Evolutionary conservation across 1,140 invertebrate species (phyloP).

Genomic region (Helicoverpa zea): DNA sequence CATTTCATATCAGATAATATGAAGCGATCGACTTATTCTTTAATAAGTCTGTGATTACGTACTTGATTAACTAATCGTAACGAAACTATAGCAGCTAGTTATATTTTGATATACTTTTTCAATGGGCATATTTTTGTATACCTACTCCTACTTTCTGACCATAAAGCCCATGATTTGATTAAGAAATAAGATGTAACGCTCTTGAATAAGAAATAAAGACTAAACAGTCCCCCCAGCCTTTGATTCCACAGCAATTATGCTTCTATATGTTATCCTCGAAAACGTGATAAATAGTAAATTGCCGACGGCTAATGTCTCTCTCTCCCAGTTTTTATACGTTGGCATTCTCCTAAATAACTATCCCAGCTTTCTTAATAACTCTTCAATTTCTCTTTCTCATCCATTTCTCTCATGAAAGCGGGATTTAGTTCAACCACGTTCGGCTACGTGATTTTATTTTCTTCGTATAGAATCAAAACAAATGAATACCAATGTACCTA

Average conservation of each 20-base stretch:
- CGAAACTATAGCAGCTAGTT: background rate
- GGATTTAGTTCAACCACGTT: background rate
- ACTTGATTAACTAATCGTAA: conserved; percentile 36
- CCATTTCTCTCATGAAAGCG: background rate
- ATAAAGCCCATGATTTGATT: background rate
- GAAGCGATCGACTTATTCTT: conserved; percentile 34
- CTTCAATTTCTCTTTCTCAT: background rate
- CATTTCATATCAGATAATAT: conserved; percentile 36
- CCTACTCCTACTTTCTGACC: too few species aligned
- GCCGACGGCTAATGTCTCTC: conserved; percentile 5
- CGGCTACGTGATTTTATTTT: background rate
- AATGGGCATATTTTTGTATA: too few species aligned
- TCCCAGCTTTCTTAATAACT: conserved; percentile 2
- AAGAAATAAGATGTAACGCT: too few species aligned
- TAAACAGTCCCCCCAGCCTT: too few species aligned
- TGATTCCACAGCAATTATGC: too few species aligned
- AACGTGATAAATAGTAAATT: conserved; percentile 10
- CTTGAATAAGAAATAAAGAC: too few species aligned
- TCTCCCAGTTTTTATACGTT: conserved; percentile 7
- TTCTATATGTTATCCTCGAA: background rate
- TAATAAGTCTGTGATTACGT: conserved; percentile 30
- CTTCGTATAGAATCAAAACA: background rate
- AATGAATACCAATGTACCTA: background rate
- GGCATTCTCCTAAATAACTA: background rate
- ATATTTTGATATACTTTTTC: background rate